Conservation (phyloP, 2,797 vertebrate species). For the Salmo trutta region DNA sequence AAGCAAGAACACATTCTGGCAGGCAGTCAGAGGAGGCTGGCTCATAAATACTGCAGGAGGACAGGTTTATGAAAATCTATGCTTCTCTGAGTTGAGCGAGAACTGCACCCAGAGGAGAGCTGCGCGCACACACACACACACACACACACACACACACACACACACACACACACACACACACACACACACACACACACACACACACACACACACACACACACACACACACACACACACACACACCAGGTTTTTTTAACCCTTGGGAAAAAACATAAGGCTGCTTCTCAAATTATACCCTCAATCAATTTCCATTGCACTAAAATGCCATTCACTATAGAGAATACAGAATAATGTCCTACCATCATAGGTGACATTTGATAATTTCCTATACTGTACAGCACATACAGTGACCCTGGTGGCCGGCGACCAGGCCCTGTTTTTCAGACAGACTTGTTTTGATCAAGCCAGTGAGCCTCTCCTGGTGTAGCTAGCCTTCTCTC, state of each 20-base stretch:
- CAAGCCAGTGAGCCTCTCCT: slow-evolving; percentile 23
- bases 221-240: slow-evolving; percentile 38
- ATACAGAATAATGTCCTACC: no score
- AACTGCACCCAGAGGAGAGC: background rate
- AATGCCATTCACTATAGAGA: no score
- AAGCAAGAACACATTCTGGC: background rate
- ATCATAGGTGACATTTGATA: no score
- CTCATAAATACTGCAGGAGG: slow-evolving; percentile 72
- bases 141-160: no score
- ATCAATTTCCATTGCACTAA: background rate
- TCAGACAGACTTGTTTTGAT: background rate
- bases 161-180: no score
- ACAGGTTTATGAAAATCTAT: slow-evolving; percentile 56
- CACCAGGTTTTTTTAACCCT: slow-evolving; percentile 43
- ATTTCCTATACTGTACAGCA: no score
- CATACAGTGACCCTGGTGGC: no score
- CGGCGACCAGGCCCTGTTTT: background rate
- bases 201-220: no score
- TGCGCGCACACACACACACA: background rate
- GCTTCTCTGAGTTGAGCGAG: slow-evolving; percentile 51
- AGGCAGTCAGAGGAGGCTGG: slow-evolving; percentile 23
- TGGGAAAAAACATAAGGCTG: background rate
- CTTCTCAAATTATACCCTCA: background rate
- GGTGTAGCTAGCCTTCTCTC: slow-evolving; percentile 11
- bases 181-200: no score